These are phyloP conservation scores for Stictonetta naevosa DNA, from an alignment of 2,113 vertebrate genomes.

Conservation along the genomic window DNA sequence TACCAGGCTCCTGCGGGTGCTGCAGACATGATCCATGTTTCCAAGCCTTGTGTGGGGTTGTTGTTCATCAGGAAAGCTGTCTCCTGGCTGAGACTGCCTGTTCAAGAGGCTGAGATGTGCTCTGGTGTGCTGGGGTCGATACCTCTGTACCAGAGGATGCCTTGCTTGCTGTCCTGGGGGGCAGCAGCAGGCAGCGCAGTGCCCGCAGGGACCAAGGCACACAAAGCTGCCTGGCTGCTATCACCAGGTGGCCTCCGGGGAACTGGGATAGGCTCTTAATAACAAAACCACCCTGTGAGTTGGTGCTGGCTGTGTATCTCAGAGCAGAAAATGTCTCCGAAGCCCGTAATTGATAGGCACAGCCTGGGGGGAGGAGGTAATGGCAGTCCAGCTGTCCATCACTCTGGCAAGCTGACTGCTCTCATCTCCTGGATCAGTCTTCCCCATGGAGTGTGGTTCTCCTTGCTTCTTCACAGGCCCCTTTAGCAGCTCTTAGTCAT, in stretches of 20 bases:
- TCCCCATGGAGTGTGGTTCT: neutral
- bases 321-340: neutral
- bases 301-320: neutral
- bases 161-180: neutral
- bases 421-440: neutral
- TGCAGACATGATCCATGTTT: neutral
- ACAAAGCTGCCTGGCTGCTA: neutral
- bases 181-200: neutral
- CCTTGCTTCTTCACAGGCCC: neutral
- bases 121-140: neutral
- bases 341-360: slow-evolving; percentile 1
- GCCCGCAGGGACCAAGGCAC: too few species aligned
- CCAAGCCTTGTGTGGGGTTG: neutral
- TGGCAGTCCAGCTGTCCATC: neutral
- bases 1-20: neutral
- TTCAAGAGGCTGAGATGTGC: neutral
- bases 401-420: neutral
- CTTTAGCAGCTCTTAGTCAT: neutral
- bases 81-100: neutral
- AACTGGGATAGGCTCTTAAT: neutral
- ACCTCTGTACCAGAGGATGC: neutral
- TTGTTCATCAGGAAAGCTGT: neutral
- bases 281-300: neutral
- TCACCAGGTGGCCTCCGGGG: neutral
- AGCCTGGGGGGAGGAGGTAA: neutral